Conservation (phyloP, 2,888 invertebrate genomes). For the Pterostichus madidus region DNA sequence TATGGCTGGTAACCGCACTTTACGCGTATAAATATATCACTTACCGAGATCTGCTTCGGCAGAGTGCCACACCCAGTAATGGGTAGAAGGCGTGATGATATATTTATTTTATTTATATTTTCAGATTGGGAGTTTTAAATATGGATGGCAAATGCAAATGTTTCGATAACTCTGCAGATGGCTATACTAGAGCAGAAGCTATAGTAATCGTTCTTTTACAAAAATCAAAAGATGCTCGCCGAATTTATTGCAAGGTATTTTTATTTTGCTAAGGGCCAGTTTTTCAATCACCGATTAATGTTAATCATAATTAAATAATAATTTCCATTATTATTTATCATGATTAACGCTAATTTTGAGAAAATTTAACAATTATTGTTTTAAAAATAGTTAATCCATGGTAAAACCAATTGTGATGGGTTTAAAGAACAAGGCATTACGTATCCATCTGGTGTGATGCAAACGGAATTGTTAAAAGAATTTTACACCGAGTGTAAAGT, state of each 20-base stretch:
- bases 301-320: too few species aligned
- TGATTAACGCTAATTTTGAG: too few species aligned
- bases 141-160: slow-evolving; percentile 92
- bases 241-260: slow-evolving; percentile 78
- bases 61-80: too few species aligned
- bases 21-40: too few species aligned
- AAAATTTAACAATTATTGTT: too few species aligned
- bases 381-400: slow-evolving; percentile 70
- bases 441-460: slow-evolving; percentile 78
- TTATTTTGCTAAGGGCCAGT: not conserved
- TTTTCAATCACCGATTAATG: too few species aligned
- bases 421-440: slow-evolving; percentile 75
- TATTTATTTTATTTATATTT: not conserved
- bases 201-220: slow-evolving; percentile 86
- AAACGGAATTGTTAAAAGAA: slow-evolving; percentile 81
- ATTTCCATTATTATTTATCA: too few species aligned
- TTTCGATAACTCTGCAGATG: slow-evolving; percentile 91
- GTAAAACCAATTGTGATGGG: slow-evolving; percentile 75
- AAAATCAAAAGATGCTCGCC: slow-evolving; percentile 79
- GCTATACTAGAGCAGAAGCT: slow-evolving; percentile 92
- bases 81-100: too few species aligned
- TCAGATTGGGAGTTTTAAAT: slow-evolving; percentile 87
- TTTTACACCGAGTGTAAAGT: slow-evolving; percentile 86
- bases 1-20: too few species aligned
- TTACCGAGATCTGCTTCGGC: too few species aligned